phyloP scores from a whole-genome alignment of 2,888 invertebrate species.

The Enchytraeus crypticus region DNA sequence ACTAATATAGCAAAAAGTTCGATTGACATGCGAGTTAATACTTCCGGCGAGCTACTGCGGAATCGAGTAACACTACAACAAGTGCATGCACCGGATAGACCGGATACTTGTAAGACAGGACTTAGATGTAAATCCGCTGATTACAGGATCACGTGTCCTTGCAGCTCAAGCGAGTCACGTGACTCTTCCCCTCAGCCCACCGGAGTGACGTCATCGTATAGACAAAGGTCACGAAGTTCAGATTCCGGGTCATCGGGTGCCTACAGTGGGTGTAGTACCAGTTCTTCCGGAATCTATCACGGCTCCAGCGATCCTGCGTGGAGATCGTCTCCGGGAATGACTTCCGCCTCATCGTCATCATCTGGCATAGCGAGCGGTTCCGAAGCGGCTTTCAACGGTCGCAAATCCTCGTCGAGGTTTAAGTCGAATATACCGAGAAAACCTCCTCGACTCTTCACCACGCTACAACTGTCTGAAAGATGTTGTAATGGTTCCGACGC shows the following conservation, averaged over 20 bases:
- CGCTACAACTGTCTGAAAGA: too few relatives aligned
- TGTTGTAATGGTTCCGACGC: too few relatives aligned
- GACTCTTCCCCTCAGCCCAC: slow-evolving; percentile 13
- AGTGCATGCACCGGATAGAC: background rate
- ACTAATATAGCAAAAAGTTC: background rate
- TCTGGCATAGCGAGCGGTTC: background rate
- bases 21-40: background rate
- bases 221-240: background rate
- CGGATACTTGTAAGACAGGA: background rate
- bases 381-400: background rate
- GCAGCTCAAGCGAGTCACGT: slow-evolving; percentile 5
- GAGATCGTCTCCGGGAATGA: background rate
- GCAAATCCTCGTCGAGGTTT: background rate
- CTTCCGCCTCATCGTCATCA: background rate
- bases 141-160: background rate
- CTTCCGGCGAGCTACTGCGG: background rate
- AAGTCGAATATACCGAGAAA: background rate
- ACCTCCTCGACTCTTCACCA: background rate
- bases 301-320: slow-evolving; percentile 18
- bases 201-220: background rate
- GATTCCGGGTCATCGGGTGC: slow-evolving; percentile 8
- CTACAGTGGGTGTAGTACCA: slow-evolving; percentile 24
- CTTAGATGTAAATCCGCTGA: background rate
- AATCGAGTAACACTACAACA: background rate
- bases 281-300: slow-evolving; percentile 30